phyloP scores from a whole-genome alignment of 1,140 invertebrate species.

The Coenobita brevimanus region DNA sequence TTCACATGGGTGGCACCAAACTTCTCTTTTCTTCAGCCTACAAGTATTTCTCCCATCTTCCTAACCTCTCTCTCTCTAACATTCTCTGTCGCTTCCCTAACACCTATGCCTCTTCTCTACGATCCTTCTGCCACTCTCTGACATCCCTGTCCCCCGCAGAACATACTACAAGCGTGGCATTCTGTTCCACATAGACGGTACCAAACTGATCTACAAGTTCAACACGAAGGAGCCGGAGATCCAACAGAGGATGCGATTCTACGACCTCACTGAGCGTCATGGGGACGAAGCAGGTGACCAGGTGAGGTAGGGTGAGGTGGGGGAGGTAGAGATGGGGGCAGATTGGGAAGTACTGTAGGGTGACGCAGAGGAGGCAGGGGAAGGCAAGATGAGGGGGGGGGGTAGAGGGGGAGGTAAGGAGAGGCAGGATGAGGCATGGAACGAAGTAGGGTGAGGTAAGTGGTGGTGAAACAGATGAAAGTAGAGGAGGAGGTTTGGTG shows the following conservation, averaged over 20 bases:
- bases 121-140: not conserved
- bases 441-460: too few relatives aligned
- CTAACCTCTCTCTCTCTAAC: not conserved
- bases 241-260: conserved; percentile 64
- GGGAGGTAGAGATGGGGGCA: too few relatives aligned
- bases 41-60: not conserved
- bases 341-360: too few relatives aligned
- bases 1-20: too few relatives aligned
- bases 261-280: conserved; percentile 36
- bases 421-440: too few relatives aligned
- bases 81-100: not conserved
- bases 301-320: not conserved
- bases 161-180: conserved; percentile 69
- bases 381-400: too few relatives aligned
- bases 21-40: not conserved
- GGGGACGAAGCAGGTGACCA: not conserved
- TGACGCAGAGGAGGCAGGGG: too few relatives aligned
- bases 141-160: not conserved
- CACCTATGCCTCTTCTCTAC: not conserved
- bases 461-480: too few relatives aligned
- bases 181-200: conserved; percentile 69
- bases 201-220: conserved; percentile 68
- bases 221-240: conserved; percentile 65
- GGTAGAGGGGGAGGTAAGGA: too few relatives aligned
- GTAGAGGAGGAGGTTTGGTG: too few relatives aligned